Evolutionary conservation across 2,888 invertebrate species (phyloP).

Genomic region (Meghimatium bilineatum): DNA sequence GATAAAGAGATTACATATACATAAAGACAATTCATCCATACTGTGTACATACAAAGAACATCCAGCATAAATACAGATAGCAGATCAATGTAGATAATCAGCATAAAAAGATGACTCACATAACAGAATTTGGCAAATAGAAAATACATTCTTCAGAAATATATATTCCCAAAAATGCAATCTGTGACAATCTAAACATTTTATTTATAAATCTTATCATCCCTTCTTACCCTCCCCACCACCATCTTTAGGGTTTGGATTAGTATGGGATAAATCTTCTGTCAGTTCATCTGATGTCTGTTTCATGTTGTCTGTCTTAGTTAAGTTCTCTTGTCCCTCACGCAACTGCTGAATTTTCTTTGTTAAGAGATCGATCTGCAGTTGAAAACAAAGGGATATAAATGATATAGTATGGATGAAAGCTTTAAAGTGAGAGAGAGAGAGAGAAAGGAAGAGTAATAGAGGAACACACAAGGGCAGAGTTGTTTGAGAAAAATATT

Average conservation of each 20-base stretch:
- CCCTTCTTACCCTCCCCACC: background rate
- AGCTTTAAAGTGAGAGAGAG: background rate
- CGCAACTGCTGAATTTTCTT: slow-evolving; percentile 30
- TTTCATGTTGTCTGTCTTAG: slow-evolving; percentile 8
- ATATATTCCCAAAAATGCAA: background rate
- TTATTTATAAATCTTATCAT: background rate
- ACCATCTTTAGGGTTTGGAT: slow-evolving; percentile 14
- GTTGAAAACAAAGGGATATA: background rate
- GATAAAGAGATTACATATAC: background rate
- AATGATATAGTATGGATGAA: background rate
- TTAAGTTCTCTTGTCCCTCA: slow-evolving; percentile 22
- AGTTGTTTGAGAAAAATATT: too few species aligned
- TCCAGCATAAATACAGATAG: background rate
- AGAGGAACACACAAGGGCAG: too few species aligned
- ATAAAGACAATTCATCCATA: background rate
- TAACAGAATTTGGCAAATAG: background rate
- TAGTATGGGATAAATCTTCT: background rate
- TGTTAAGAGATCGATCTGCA: slow-evolving; percentile 29
- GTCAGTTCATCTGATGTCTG: slow-evolving; percentile 19
- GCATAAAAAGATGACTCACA: background rate
- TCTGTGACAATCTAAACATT: background rate
- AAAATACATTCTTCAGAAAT: background rate
- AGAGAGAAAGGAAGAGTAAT: background rate
- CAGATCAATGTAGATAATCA: background rate
- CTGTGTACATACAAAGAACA: background rate